Conservation (phyloP, 2,113 vertebrate genomes). For the Pterocles burchelli region DNA sequence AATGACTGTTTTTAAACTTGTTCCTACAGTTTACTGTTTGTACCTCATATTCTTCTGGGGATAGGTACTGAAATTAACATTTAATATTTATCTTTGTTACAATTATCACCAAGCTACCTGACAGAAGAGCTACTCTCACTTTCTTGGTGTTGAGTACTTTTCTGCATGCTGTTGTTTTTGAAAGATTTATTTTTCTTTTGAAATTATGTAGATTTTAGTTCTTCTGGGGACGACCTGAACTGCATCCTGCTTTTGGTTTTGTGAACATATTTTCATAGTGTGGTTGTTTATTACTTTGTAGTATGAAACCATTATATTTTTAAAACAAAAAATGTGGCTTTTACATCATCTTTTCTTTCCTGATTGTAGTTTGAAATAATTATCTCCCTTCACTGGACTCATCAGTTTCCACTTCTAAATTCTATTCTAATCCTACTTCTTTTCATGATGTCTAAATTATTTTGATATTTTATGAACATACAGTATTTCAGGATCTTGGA, state of each 20-base stretch:
- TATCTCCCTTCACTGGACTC: background rate
- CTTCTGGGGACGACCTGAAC: background rate
- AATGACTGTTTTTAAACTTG: background rate
- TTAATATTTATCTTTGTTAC: background rate
- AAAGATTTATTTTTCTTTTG: background rate
- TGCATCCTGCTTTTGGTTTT: background rate
- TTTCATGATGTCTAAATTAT: background rate
- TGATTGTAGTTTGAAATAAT: background rate
- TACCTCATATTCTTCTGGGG: background rate
- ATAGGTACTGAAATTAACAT: background rate
- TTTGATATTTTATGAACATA: background rate
- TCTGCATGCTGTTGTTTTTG: background rate
- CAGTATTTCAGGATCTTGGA: background rate
- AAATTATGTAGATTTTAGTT: background rate
- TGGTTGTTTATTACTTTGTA: background rate
- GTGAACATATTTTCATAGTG: background rate
- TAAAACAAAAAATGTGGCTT: background rate
- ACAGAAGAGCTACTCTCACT: background rate
- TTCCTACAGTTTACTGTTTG: background rate
- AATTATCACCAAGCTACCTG: background rate
- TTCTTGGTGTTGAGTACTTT: background rate
- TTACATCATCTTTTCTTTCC: background rate
- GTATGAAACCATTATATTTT: background rate
- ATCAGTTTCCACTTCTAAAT: background rate
- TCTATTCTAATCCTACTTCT: background rate